These are phyloP conservation scores for Babylonia areolata DNA, from an alignment of 1,140 invertebrate species.

Conservation along the genomic window DNA sequence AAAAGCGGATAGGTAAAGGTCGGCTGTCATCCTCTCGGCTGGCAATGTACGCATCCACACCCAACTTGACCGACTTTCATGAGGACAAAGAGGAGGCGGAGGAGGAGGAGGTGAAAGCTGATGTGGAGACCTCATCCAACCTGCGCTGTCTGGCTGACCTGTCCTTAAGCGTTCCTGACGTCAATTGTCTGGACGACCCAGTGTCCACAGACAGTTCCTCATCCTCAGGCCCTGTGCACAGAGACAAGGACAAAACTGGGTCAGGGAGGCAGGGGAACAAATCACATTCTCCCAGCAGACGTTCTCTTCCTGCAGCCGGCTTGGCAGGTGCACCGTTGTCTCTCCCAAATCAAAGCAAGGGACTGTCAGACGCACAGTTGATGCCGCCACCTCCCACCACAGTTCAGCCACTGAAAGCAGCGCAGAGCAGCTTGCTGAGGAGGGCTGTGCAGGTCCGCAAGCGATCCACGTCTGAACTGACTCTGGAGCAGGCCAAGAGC, in stretches of 20 bases:
- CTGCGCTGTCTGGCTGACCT: constrained; percentile 46
- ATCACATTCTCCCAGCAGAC: neutral
- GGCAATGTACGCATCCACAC: constrained; percentile 57
- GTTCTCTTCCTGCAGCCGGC: neutral
- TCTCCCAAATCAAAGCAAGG: neutral
- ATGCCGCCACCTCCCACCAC: constrained; percentile 58
- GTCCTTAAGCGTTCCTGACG: constrained; percentile 61
- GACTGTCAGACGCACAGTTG: constrained; percentile 41
- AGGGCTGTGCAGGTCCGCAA: constrained; percentile 45
- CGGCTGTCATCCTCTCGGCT: constrained; percentile 41
- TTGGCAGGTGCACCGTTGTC: neutral
- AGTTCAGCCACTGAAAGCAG: constrained; percentile 9
- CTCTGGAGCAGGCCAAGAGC: constrained; percentile 65
- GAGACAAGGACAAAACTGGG: neutral
- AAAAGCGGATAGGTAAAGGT: constrained; percentile 3
- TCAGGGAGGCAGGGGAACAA: neutral
- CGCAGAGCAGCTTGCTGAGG: constrained; percentile 49
- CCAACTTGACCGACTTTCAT: constrained; percentile 49
- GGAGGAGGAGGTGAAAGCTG: neutral
- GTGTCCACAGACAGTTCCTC: constrained; percentile 42
- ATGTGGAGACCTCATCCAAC: constrained; percentile 43
- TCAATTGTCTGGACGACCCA: constrained; percentile 54
- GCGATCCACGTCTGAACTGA: constrained; percentile 54
- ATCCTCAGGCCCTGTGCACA: neutral
- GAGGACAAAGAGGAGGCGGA: constrained; percentile 45